phyloP scores from a whole-genome alignment of 2,113 vertebrate species.

The Glaucidium brasilianum region DNA sequence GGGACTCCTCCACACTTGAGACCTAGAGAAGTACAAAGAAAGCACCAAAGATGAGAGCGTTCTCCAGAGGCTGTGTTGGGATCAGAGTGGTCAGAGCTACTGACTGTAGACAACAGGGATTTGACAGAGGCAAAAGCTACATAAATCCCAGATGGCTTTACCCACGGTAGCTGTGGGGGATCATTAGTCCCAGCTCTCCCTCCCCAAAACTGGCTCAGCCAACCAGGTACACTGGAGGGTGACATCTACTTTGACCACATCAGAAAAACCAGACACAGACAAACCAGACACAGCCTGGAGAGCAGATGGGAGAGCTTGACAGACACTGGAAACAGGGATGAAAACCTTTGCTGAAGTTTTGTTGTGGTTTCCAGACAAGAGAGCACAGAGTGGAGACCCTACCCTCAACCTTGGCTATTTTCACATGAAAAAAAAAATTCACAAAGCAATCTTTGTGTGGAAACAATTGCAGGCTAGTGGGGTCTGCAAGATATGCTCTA shows the following conservation, averaged over 20 bases:
- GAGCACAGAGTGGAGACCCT: background rate
- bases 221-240: too few relatives aligned
- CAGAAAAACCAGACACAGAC: background rate
- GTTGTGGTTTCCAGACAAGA: background rate
- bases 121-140: background rate
- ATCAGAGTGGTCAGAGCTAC: background rate
- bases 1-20: background rate
- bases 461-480: background rate
- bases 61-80: background rate
- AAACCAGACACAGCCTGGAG: background rate
- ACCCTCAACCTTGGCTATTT: background rate
- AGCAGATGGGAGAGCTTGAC: background rate
- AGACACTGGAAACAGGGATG: background rate
- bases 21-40: background rate
- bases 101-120: background rate
- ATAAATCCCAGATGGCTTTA: background rate
- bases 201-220: background rate
- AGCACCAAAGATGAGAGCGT: background rate
- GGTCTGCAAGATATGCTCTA: background rate
- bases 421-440: too few relatives aligned
- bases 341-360: background rate
- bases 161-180: rapidly evolving
- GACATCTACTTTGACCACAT: background rate
- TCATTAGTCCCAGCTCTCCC: background rate
- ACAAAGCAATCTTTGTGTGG: background rate